Evolutionary conservation across 2,113 vertebrate genomes (phyloP), one percentile per base, ranked within the genome.

Genomic region (Ageneiosus marmoratus): DNA sequence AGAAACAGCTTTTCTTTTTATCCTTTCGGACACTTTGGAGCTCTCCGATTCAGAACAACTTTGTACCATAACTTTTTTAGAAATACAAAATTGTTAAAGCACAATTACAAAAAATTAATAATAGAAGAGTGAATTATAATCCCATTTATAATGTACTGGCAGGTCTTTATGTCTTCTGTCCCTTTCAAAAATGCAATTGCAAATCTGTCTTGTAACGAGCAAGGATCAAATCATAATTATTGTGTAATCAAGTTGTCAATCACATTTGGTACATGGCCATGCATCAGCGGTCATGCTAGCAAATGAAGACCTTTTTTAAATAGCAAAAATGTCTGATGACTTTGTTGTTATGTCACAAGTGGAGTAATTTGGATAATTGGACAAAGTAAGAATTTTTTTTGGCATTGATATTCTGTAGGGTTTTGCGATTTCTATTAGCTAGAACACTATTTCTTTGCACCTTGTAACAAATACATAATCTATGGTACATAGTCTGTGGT

Each of bases 211-310:
- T 16, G 6, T 73, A 48, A 73, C 13, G 44, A 73, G 69, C 69
- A 73, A 73, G 24, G 24, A 73, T 75, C 73, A 32, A 55, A 76
- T 76, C 20, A 22, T 76, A 76, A 76, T 76, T 76, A 76, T 55
- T 55, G 50, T 24, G 29, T 20, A 76, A 76, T 76, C 29, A 53
- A 76, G 50, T 76, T 76, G 73, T 76, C 73, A 76, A 22, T 76
- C 73, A 76, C 29, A 24, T 20, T 2, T 55, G 29, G 29, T 55
- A 55, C 73, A 55, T 55, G 73, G 50, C 10, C 73, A 34, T 29
- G 73, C 73, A 24, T 55, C 20, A 55, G 50, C 73, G 12, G 27
- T 34, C 50, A 53, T 55, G n/a, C 48, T 53, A 53, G 44, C 73
- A 75, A 53, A 51, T 51, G 7, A 32, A 74, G 72, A 74, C 46